Evolutionary conservation across 23 tunicate species (phyloP).

Genomic region (Trididemnum clinides): DNA sequence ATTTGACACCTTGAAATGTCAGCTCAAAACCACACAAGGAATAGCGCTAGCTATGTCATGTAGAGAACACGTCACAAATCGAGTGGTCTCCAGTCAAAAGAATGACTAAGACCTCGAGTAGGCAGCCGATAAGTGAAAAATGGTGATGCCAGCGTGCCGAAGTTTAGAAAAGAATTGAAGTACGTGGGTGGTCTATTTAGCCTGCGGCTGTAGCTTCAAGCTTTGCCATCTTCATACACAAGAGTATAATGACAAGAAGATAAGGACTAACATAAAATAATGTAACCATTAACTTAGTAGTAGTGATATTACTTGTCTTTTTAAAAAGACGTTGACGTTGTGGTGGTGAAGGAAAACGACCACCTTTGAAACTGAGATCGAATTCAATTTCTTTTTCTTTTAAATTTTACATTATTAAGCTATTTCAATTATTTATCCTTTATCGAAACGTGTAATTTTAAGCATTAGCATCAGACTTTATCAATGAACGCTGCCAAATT

Average conservation of each 20-base stretch:
- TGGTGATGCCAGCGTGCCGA: background rate
- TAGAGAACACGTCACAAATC: background rate
- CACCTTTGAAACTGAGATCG: background rate
- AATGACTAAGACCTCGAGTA: background rate
- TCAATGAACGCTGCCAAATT: too few relatives aligned
- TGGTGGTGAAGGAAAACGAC: background rate
- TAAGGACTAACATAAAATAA: background rate
- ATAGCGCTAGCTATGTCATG: background rate
- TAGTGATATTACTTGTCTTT: too few relatives aligned
- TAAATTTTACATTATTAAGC: too few relatives aligned
- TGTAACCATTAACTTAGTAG: too few relatives aligned
- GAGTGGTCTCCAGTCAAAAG: background rate
- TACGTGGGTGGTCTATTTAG: conserved; percentile 19
- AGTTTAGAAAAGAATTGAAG: background rate
- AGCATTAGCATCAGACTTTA: too few relatives aligned
- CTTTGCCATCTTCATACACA: background rate
- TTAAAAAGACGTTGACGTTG: too few relatives aligned
- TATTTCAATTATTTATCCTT: too few relatives aligned
- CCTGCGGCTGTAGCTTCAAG: background rate
- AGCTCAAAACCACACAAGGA: background rate
- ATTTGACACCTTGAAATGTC: conserved; percentile 14
- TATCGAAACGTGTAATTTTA: too few relatives aligned
- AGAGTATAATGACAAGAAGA: background rate
- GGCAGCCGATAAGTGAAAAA: background rate
- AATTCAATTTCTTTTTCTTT: too few relatives aligned